A percentile compares a stretch with the other conserved stretches of the same genome.
Evolutionary conservation across 2,888 invertebrate species (phyloP).

Genomic region (Athalia rosae): DNA sequence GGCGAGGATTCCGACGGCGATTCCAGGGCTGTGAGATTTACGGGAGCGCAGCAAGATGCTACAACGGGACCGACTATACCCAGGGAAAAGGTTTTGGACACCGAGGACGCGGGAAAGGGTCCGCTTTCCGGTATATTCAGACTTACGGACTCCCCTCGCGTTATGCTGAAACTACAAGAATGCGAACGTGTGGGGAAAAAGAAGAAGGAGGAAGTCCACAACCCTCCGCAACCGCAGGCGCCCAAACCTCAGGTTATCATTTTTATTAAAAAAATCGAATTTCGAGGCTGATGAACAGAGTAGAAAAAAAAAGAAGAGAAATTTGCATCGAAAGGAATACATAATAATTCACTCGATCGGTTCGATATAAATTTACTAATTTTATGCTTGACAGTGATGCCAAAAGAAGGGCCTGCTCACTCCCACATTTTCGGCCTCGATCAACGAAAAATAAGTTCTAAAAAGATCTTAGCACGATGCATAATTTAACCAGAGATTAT

Average conservation of each 20-base stretch:
- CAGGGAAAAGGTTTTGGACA: slow-evolving; percentile 86
- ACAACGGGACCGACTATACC: slow-evolving; percentile 68
- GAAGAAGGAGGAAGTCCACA: slow-evolving; percentile 84
- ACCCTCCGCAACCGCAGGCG: slow-evolving; percentile 74
- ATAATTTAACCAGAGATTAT: slow-evolving; percentile 32
- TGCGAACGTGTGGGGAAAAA: slow-evolving; percentile 82
- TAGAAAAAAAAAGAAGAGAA: not conserved
- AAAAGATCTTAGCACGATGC: slow-evolving; percentile 40
- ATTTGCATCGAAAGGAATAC: not conserved
- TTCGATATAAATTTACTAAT: slow-evolving; percentile 13
- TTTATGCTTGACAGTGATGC: slow-evolving; percentile 66
- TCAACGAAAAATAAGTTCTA: slow-evolving; percentile 62
- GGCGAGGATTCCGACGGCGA: slow-evolving; percentile 88
- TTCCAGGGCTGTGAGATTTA: slow-evolving; percentile 80
- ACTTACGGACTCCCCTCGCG: slow-evolving; percentile 89
- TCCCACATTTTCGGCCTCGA: slow-evolving; percentile 52
- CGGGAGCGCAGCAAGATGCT: slow-evolving; percentile 74
- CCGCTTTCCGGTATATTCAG: slow-evolving; percentile 93
- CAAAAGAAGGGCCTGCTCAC: slow-evolving; percentile 61
- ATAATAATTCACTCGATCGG: not conserved
- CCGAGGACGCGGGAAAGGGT: slow-evolving; percentile 90
- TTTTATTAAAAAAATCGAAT: not conserved
- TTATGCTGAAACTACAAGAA: slow-evolving; percentile 92
- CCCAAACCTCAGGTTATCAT: slow-evolving; percentile 74
- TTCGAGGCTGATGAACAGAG: not conserved